A percentile compares a stretch with the other conserved stretches of the same genome.
Conservation (phyloP, 2,113 vertebrate species). For the Dipodomys merriami region DNA sequence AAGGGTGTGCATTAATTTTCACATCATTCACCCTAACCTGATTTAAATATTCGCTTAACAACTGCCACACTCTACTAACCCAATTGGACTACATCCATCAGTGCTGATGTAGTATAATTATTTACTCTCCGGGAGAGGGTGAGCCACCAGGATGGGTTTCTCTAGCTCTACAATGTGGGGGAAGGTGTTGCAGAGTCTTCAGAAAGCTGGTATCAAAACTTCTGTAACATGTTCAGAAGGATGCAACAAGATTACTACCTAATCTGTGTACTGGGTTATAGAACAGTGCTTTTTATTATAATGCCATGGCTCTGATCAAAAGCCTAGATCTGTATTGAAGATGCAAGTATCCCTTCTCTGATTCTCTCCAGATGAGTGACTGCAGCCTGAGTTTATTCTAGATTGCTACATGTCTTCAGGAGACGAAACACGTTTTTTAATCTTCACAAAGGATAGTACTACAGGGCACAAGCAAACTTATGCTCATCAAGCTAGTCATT, state of each 20-base stretch:
- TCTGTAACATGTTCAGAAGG: background rate
- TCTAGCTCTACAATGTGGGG: conserved; percentile 29
- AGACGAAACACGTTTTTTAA: background rate
- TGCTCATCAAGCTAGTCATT: background rate
- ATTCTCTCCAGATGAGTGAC: conserved; percentile 23
- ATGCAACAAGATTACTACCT: background rate
- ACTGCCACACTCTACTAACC: background rate
- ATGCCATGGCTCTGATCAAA: conserved; percentile 52
- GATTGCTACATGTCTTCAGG: background rate
- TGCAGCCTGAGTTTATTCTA: background rate
- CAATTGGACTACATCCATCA: fast-evolving
- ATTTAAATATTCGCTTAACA: conserved; percentile 18
- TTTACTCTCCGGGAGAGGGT: background rate
- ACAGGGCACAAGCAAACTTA: background rate
- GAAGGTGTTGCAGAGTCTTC: background rate
- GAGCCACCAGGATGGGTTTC: conserved; percentile 34
- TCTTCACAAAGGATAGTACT: background rate
- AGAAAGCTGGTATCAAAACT: background rate
- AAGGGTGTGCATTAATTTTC: conserved; percentile 54
- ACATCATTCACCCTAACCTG: conserved; percentile 65
- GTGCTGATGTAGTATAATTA: fast-evolving
- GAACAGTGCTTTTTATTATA: background rate
- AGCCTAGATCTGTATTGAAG: conserved; percentile 32
- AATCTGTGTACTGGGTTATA: background rate
- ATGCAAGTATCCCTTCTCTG: conserved; percentile 34